A percentile compares a stretch with the other conserved stretches of the same genome.
Evolutionary conservation across 2,888 invertebrate species (phyloP).

Genomic region (Lamellibrachia columna): DNA sequence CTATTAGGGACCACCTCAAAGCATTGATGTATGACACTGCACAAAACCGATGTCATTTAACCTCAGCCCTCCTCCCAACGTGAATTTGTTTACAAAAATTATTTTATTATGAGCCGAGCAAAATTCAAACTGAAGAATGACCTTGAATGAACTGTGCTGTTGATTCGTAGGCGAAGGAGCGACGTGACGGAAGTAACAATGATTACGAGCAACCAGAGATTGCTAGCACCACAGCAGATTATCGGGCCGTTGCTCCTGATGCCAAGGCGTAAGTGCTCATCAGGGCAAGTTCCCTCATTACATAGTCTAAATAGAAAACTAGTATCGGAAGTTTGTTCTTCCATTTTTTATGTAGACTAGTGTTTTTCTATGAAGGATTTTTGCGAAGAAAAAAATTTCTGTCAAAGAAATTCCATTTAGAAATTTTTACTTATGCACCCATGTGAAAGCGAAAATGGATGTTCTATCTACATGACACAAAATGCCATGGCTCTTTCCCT

Average conservation of each 20-base stretch:
- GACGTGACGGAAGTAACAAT: constrained; percentile 82
- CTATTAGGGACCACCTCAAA: background rate
- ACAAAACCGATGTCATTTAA: background rate
- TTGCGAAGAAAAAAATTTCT: too few relatives aligned
- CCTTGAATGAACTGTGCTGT: background rate
- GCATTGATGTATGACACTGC: background rate
- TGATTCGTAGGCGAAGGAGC: constrained; percentile 75
- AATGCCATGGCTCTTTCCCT: too few relatives aligned
- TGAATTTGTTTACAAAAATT: background rate
- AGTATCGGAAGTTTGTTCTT: too few relatives aligned
- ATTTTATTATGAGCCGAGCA: too few relatives aligned
- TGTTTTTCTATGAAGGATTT: too few relatives aligned
- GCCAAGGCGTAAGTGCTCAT: constrained; percentile 78
- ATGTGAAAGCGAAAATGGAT: too few relatives aligned
- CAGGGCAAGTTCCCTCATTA: background rate
- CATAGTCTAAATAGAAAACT: background rate
- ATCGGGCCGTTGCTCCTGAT: constrained; percentile 95
- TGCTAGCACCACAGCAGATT: constrained; percentile 82
- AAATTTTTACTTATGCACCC: too few relatives aligned
- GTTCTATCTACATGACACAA: too few relatives aligned
- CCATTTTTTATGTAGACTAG: too few relatives aligned
- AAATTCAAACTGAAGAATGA: too few relatives aligned
- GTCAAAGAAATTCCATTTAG: too few relatives aligned
- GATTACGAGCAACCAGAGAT: constrained; percentile 82
- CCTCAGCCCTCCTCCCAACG: background rate